A percentile compares a stretch with the other conserved stretches of the same genome.
These are phyloP conservation scores for Xyrichtys novacula DNA, from an alignment of 2,797 vertebrate genomes.

Conservation along the genomic window DNA sequence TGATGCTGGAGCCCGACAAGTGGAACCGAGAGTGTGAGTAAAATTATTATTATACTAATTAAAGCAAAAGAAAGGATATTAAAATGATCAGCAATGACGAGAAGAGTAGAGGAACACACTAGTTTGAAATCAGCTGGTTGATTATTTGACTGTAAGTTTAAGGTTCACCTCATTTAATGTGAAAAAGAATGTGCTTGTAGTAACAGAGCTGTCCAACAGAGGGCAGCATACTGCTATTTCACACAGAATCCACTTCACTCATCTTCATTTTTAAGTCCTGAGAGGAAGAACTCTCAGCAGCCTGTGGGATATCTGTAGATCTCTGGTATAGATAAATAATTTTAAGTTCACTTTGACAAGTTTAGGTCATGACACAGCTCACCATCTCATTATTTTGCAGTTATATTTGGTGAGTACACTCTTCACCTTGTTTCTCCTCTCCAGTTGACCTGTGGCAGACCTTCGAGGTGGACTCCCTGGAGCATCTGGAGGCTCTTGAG, in stretches of 20 bases:
- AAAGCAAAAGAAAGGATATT: too few relatives aligned
- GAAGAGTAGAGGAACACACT: not conserved
- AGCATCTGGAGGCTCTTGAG: slow-evolving; percentile 93
- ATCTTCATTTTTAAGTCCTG: not conserved
- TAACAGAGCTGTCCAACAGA: slow-evolving; percentile 8
- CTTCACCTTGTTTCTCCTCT: slow-evolving; percentile 22
- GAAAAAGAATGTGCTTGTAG: not conserved
- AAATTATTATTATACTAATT: not conserved
- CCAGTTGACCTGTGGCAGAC: slow-evolving; percentile 93
- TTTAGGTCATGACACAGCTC: not conserved
- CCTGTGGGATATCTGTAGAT: too few relatives aligned
- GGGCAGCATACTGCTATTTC: slow-evolving; percentile 3
- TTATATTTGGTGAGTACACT: not conserved
- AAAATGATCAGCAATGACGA: not conserved
- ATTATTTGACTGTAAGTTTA: not conserved
- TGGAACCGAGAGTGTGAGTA: slow-evolving; percentile 94
- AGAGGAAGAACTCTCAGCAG: too few relatives aligned
- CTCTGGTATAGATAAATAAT: too few relatives aligned
- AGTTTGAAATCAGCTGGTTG: not conserved
- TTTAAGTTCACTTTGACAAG: not conserved
- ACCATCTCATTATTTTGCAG: too few relatives aligned
- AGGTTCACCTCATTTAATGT: not conserved
- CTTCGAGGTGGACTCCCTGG: slow-evolving; percentile 92
- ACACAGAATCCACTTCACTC: not conserved
- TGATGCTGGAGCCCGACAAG: slow-evolving; percentile 91